These are phyloP conservation scores for Euura saliciscinereae DNA, from an alignment of 1,140 invertebrate species.

Conservation along the genomic window DNA sequence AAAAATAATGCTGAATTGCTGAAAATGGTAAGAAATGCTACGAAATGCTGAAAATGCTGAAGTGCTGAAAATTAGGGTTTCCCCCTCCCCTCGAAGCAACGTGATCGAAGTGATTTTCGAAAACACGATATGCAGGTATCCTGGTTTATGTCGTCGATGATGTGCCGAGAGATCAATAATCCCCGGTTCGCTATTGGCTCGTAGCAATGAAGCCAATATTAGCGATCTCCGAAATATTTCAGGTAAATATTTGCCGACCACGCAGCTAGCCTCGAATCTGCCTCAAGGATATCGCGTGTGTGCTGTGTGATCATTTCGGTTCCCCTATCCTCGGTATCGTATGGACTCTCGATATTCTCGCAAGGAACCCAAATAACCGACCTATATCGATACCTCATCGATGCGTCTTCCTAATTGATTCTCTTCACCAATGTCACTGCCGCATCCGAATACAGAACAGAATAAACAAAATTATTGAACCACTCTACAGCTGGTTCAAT, in stretches of 20 bases:
- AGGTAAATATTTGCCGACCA: conserved; percentile 39
- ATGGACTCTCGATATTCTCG: conserved; percentile 12
- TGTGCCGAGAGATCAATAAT: conserved; percentile 31
- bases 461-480: no score
- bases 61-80: no score
- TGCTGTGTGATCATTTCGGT: conserved; percentile 25
- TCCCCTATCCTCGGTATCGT: conserved; percentile 27
- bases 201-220: conserved; percentile 32
- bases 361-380: conserved; percentile 22
- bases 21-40: no score
- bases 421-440: conserved; percentile 22
- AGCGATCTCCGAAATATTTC: conserved; percentile 41
- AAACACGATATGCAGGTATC: no score
- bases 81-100: no score
- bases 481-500: no score
- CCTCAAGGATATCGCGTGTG: conserved; percentile 37
- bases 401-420: conserved; percentile 38
- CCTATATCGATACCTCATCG: not conserved
- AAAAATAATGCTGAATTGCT: no score
- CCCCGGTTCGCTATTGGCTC: conserved; percentile 21
- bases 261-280: conserved; percentile 11
- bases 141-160: no score
- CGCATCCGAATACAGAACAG: not conserved
- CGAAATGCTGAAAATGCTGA: no score
- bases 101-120: no score